Base-by-base conservation (phyloP, 1,140 invertebrate species). In the Bombus waltoni region DNA sequence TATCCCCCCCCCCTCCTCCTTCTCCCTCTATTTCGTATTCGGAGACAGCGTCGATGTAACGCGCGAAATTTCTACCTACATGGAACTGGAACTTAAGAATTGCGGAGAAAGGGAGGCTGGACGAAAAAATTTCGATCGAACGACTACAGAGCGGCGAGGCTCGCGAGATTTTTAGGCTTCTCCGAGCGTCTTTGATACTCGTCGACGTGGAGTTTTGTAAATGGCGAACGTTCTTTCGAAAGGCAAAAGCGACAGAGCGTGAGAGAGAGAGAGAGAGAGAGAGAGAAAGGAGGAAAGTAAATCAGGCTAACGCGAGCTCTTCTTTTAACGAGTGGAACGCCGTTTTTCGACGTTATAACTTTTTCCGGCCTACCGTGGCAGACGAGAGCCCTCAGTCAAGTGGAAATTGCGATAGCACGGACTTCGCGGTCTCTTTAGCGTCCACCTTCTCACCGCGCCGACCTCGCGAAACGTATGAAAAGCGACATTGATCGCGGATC, bases 361-460 rank as follows among this genome's bases (percentile, higher is more conserved):
- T 83, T 68, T 53, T 35, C 72, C 62, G 32, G 72, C 42, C 72
- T 83, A 53, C 53, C 22, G 42, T 53, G 72, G 28, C 70, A 40
- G 65, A 18, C 11, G 42, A 68, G 72, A 68, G 62, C 35, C 40
- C 79, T n/a, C 76, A 84, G 47, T 53, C 47, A 42, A 84, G 82
- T 71, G 82, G 82, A 84, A 84, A 68, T 71, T 44, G 75, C 65
- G 82, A 84, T 84, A 84, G 82, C 47, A 35, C 28, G 44, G 62
- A 83, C 76, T 68, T 68, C 18, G 47, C 18, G 47, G 47, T 22
- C 47, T 18, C 18, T 53, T 53, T 42, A 4, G 13, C 47, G 38
- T 11, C 10, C 25, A 40, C 9, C 38, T 53, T 44, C 32, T 25
- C 40, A 0, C 1, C 42, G 42, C 9, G 25, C 25, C 28, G 40